Percentiles rank a stretch among this genome's conserved stretches.
Conservation (phyloP, 2,113 vertebrate genomes). For the Takifugu bimaculatus region DNA sequence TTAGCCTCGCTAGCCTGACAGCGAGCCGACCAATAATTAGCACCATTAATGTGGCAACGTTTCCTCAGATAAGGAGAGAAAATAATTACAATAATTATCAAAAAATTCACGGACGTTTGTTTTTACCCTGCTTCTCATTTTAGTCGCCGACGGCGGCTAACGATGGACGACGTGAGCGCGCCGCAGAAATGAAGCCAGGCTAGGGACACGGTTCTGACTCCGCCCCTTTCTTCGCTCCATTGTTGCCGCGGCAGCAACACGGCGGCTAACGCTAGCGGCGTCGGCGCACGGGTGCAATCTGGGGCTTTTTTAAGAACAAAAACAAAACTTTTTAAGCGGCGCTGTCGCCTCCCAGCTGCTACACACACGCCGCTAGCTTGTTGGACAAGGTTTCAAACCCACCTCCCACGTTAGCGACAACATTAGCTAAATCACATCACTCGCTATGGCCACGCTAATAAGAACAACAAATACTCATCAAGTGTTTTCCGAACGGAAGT, state of each 20-base stretch:
- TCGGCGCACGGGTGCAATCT: constrained; percentile 71
- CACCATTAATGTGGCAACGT: constrained; percentile 36
- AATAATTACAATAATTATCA: constrained; percentile 34
- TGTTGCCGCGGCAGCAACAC: background rate
- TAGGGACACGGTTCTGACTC: background rate
- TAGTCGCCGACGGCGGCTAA: constrained; percentile 23
- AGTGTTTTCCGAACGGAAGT: constrained; percentile 88
- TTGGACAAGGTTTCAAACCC: constrained; percentile 77
- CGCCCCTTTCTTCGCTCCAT: no score
- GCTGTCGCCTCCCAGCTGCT: constrained; percentile 64
- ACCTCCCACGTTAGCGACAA: constrained; percentile 70
- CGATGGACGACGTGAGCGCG: background rate
- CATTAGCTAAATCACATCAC: constrained; percentile 80
- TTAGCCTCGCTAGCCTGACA: background rate
- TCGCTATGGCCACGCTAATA: constrained; percentile 92
- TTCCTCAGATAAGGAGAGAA: constrained; percentile 45
- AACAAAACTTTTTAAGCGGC: constrained; percentile 44
- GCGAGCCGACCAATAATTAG: background rate
- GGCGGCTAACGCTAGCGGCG: background rate
- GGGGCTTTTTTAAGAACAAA: constrained; percentile 39
- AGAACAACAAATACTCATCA: constrained; percentile 89
- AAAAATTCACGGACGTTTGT: constrained; percentile 76
- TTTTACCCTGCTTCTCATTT: constrained; percentile 62
- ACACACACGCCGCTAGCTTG: constrained; percentile 77
- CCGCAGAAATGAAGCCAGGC: background rate